Evolutionary conservation across 2,797 vertebrate species (phyloP).

Genomic region (Remorina albescens): DNA sequence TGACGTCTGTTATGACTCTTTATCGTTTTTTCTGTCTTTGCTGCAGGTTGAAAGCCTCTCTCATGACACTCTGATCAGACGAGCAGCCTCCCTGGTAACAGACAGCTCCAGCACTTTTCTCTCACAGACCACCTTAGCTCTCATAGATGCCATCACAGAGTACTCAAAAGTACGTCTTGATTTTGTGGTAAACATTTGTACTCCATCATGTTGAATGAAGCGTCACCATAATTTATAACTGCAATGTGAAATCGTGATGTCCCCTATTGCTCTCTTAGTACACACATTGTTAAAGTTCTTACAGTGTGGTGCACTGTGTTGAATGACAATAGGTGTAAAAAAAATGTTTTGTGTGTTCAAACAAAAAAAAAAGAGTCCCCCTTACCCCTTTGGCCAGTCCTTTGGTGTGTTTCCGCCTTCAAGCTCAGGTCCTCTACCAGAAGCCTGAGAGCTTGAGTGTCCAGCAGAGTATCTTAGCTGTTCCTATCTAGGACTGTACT

Average conservation of each 20-base stretch:
- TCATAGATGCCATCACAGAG: conserved; percentile 91
- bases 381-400: no score
- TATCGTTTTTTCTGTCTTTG: conserved; percentile 2
- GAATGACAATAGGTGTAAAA: no score
- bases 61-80: conserved; percentile 90
- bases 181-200: background rate
- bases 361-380: no score
- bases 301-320: background rate
- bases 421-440: no score
- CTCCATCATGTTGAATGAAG: background rate
- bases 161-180: conserved; percentile 89
- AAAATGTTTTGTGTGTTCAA: no score
- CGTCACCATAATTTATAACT: background rate
- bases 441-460: no score
- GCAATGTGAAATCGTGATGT: background rate
- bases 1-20: background rate
- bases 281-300: background rate
- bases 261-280: background rate
- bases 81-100: conserved; percentile 92
- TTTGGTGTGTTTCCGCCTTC: no score
- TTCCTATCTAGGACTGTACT: no score
- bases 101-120: conserved; percentile 94
- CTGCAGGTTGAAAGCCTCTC: conserved; percentile 89
- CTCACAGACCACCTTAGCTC: conserved; percentile 92
- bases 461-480: no score